These are phyloP conservation scores for Teleiodes luculella DNA, from an alignment of 2,888 invertebrate genomes.

Conservation along the genomic window DNA sequence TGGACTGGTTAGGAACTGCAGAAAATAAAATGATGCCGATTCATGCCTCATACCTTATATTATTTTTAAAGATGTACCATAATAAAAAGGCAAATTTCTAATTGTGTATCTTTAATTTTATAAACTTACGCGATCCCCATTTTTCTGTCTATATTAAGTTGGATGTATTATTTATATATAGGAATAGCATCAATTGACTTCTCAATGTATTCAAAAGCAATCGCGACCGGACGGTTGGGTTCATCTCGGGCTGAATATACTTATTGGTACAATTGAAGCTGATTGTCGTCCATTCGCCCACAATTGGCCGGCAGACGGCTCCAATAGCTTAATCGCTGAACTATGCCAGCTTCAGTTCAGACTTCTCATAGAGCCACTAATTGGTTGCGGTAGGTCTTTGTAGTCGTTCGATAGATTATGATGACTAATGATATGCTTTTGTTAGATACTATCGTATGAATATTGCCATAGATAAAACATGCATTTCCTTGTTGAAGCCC, in stretches of 20 bases:
- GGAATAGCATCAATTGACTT: slow-evolving; percentile 6
- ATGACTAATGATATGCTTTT: background rate
- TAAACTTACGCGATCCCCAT: too few relatives aligned
- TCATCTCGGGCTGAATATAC: slow-evolving; percentile 41
- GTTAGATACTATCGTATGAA: background rate
- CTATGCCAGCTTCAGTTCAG: slow-evolving; percentile 45
- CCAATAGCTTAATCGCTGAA: slow-evolving; percentile 53
- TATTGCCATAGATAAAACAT: too few relatives aligned
- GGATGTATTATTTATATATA: too few relatives aligned
- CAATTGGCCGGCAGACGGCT: slow-evolving; percentile 54
- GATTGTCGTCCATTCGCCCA: slow-evolving; percentile 69
- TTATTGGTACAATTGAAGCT: slow-evolving; percentile 69
- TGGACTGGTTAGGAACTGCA: too few relatives aligned
- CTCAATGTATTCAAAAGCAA: slow-evolving; percentile 3
- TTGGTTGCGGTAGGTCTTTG: slow-evolving; percentile 45
- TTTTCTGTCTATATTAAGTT: too few relatives aligned
- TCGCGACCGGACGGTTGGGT: slow-evolving; percentile 14
- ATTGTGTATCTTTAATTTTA: too few relatives aligned
- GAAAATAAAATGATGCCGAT: too few relatives aligned
- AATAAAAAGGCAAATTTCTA: too few relatives aligned
- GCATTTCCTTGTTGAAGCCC: too few relatives aligned
- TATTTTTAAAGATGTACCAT: too few relatives aligned
- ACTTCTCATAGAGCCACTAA: slow-evolving; percentile 62
- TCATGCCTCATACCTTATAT: too few relatives aligned
- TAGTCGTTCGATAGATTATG: slow-evolving; percentile 14